A percentile compares a stretch with the other conserved stretches of the same genome.
Conservation (phyloP, 2,888 invertebrate genomes). For the Bunonema sp. region DNA sequence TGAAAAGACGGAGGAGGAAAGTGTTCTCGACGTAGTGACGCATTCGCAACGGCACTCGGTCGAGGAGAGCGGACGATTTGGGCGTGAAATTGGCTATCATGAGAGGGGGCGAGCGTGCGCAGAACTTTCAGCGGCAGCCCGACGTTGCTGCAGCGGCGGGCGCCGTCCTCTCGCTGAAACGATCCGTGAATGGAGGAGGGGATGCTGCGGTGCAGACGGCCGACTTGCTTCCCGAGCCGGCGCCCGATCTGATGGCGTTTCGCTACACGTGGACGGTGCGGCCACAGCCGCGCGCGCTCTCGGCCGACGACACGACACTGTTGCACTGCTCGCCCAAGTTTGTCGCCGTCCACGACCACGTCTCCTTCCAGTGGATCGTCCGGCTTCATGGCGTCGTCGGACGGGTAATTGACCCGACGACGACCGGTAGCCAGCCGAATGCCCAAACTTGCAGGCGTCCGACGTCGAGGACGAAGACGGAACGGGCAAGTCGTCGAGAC, state of each 20-base stretch:
- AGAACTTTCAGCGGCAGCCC: too few relatives aligned
- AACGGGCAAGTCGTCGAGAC: background rate
- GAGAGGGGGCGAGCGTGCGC: too few relatives aligned
- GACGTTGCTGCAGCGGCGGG: too few relatives aligned
- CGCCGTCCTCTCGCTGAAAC: too few relatives aligned
- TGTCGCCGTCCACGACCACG: slow-evolving; percentile 37
- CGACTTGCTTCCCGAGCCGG: too few relatives aligned
- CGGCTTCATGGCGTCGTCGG: slow-evolving; percentile 29
- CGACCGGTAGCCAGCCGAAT: background rate
- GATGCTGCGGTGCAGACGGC: too few relatives aligned
- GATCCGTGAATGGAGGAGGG: too few relatives aligned
- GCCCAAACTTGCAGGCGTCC: background rate
- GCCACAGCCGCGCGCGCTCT: background rate
- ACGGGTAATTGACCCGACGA: slow-evolving; percentile 8
- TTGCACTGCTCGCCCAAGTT: slow-evolving; percentile 39
- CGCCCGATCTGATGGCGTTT: slow-evolving; percentile 7
- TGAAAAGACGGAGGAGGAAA: too few relatives aligned
- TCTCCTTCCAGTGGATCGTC: slow-evolving; percentile 40
- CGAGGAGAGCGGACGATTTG: too few relatives aligned
- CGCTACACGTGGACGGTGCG: slow-evolving; percentile 14
- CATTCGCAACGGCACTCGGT: too few relatives aligned
- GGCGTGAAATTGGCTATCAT: too few relatives aligned
- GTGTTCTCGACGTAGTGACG: too few relatives aligned
- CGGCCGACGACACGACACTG: slow-evolving; percentile 17
- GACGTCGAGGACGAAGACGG: slow-evolving; percentile 4